Evolutionary conservation across 2,888 invertebrate species (phyloP), one percentile per base, ranked within the genome.

Genomic region (Trimorus sp.): DNA sequence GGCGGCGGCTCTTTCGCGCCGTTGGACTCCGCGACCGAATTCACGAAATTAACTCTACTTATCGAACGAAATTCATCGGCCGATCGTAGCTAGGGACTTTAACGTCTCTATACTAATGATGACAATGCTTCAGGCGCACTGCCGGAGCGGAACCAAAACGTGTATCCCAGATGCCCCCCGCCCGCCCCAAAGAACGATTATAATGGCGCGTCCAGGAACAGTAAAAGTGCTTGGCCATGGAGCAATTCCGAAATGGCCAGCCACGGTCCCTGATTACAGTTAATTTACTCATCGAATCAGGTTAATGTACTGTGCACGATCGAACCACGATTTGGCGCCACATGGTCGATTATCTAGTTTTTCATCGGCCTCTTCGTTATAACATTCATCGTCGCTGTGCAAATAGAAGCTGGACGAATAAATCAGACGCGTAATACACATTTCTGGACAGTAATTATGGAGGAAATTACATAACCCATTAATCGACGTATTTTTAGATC

Each of bases 241-340:
- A 76, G 69, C 59, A 71, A 76, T 73, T 63, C 54, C 69, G 79
- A 68, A 81, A 83, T 69, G 79, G 79, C 74, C 59, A 78, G 79
- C 75, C 40, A 75, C 70, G 71, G 65, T 71, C 82, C 87, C 88
- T 90, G 90, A 91, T 91, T 90, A 90, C 89, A 90, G 91, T 90
- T 91, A 91, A 91, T 91, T 91, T 91, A 88, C 89, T 88, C 89
- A 86, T 88, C 88, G 89, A 90, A 91, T 90, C 91, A 90, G 88
- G 89, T 91, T 91, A 91, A 91, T 91, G 91, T 91, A 91, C 87
- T 90, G 91, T 89, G 87, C 88, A 86, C 85, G 86, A 85, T 82
- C 84, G 85, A 84, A 80, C 85, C 75, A 83, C 82, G 84, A 85
- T 84, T 83, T 83, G 84, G 84, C 83, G 80, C 81, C 79, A 81